Evolutionary conservation across 2,113 vertebrate genomes (phyloP).

Genomic region (Apodemus speciosus): DNA sequence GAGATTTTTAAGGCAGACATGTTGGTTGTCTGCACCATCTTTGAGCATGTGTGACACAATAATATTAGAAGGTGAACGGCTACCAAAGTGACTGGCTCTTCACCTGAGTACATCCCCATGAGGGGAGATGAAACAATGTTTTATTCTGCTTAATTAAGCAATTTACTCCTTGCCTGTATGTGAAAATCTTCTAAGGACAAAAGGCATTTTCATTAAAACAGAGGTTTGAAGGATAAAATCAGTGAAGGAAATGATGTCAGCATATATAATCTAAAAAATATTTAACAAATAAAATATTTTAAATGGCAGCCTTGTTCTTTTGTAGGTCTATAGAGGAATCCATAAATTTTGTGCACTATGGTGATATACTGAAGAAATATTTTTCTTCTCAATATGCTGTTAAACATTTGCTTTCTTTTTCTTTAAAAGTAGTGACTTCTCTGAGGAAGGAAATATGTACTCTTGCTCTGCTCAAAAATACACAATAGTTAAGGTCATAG

Average conservation of each 20-base stretch:
- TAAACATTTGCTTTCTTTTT: not conserved
- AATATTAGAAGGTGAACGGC: not conserved
- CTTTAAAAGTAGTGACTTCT: not conserved
- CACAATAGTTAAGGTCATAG: not conserved
- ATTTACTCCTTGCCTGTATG: not conserved
- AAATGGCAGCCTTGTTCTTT: not conserved
- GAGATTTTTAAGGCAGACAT: constrained; percentile 37
- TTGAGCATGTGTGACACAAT: not conserved
- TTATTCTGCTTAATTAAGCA: constrained; percentile 35
- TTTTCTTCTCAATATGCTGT: not conserved
- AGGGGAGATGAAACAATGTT: constrained; percentile 30
- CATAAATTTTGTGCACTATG: not conserved
- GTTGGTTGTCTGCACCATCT: constrained; percentile 36
- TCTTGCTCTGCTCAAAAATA: not conserved
- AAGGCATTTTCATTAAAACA: not conserved
- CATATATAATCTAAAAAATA: not conserved
- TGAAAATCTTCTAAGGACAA: constrained; percentile 32
- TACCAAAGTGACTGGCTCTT: not conserved
- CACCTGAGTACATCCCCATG: not conserved
- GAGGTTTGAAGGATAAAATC: not conserved
- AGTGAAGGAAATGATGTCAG: not conserved
- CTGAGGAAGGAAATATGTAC: not conserved
- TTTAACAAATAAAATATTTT: not conserved
- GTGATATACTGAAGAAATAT: not conserved
- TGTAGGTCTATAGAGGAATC: not conserved